Base-by-base conservation (phyloP, 2,797 vertebrate genomes). In the Bradypodion ventrale region DNA sequence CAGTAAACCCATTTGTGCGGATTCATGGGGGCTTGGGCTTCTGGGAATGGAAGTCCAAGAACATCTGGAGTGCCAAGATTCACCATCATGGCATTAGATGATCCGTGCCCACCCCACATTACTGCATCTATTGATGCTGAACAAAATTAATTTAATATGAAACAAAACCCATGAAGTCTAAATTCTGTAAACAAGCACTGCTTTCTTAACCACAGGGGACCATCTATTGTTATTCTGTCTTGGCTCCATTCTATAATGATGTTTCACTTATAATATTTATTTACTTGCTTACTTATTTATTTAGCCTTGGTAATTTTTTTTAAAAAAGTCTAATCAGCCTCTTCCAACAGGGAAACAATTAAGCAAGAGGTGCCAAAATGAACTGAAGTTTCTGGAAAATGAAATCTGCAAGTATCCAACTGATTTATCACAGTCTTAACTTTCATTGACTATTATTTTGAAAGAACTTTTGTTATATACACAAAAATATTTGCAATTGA, bases 291-390 rank as follows among this genome's bases (percentile, higher is more conserved):
- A 56, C n/a, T 40, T 37, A 7, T 75, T 29, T 85, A 56, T 87
- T n/a, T 37, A 84, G 84, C 86, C 70, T 72, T 46, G 80, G 81
- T 88, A 42, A n/a, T n/a, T n/a, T n/a, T 79, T 94, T 21, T 23
- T 7, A 46, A 35, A 89, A 80, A 90, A 94, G 92, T 88, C 87
- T 94, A 95, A 97, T 85, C 90, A 93, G 96, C 93, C 90, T 96
- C 88, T 98, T 96, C 96, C 95, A 96, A 97, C 97, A 98, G 97
- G 97, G 80, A 98, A 98, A 96, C 96, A 96, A 94, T 96, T 98
- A 97, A 98, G 96, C 97, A 97, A 98, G 97, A 96, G 97, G 94
- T 97, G 96, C 96, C 97, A 97, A 95, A 98, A 96, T 95, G 97
- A 98, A 94, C 91, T 95, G 42, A 89, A 95, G 94, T 95, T 97